These are phyloP conservation scores for Oryzias curvinotus DNA, from an alignment of 2,113 vertebrate genomes.

Conservation along the genomic window DNA sequence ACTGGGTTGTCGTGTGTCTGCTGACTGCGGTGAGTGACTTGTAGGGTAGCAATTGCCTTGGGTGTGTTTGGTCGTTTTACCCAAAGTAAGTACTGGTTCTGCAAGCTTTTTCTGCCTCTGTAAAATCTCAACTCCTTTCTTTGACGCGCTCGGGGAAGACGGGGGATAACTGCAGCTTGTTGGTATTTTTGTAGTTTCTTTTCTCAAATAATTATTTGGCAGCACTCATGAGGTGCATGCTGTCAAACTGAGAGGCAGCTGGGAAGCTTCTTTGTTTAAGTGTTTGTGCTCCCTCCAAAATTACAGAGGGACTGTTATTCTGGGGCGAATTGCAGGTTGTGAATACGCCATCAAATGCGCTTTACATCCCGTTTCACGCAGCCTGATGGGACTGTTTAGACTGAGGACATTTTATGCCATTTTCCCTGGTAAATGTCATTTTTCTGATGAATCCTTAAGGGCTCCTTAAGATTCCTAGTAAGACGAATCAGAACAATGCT, in stretches of 20 bases:
- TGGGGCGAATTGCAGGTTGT: constrained; percentile 53
- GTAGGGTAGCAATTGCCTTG: constrained; percentile 78
- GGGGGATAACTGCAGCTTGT: constrained; percentile 12
- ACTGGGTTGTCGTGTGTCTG: constrained; percentile 57
- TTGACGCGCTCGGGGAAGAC: too few relatives aligned
- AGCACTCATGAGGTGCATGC: not conserved
- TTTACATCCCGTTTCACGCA: constrained; percentile 73
- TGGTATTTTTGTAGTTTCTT: constrained; percentile 50
- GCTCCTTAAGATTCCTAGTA: too few relatives aligned
- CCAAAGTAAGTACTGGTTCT: constrained; percentile 70
- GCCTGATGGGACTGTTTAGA: constrained; percentile 55
- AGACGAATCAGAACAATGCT: too few relatives aligned
- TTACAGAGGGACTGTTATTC: constrained; percentile 56
- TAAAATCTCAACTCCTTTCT: constrained; percentile 1
- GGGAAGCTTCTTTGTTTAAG: too few relatives aligned
- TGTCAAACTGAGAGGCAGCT: constrained; percentile 36
- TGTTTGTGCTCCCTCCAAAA: constrained; percentile 47
- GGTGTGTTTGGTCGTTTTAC: constrained; percentile 72
- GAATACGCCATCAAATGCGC: constrained; percentile 55
- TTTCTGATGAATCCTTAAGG: not conserved
- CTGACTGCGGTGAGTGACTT: constrained; percentile 64
- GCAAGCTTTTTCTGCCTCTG: constrained; percentile 55
- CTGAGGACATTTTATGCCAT: constrained; percentile 32
- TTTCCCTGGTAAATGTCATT: constrained; percentile 63
- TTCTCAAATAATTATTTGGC: too few relatives aligned